Base-by-base conservation (phyloP, 2,113 vertebrate species). In the Sterrhoptilus dennistouni region DNA sequence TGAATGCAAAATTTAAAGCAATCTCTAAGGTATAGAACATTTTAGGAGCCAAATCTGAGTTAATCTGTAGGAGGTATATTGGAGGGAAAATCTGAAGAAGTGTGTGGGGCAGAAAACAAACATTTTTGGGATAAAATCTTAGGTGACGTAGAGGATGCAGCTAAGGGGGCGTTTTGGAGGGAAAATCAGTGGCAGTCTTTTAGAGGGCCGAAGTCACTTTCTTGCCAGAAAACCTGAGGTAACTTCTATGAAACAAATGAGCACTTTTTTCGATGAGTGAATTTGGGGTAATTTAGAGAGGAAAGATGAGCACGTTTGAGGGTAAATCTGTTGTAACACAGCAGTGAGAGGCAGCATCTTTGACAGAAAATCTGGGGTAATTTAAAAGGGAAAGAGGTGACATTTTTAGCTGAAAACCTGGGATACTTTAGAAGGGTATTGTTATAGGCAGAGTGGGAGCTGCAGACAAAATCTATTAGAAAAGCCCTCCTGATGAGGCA, bases 221-320 rank as follows among this genome's bases (percentile, higher is more conserved):
- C 21, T 56, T 47, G 8, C 16, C 5, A 38, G 18, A 27, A 49
- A 59, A 59, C 44, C 2, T 23, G 53, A n/a, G 35, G 12, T n/a
- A 40, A 40, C 33, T n/a, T 18, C 18, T 3, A n/a, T 11, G 4
- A 49, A 82, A 60, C 6, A 82, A 69, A 60, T 14, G 1, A 40
- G 4, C 1, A 0, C 7, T 47, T 49, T 25, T 40, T 60, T 7
- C n/a, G 29, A 12, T 0, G 1, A 11, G 14, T 28, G 35, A 57
- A 27, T n/a, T 38, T 59, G 7, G 35, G 19, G 7, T 40, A 69
- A 14, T 40, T 82, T 59, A 40, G 22, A 57, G 35, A 11, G 29
- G 29, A 68, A 57, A 50, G 40, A 59, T 9, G 5, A 18, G 23
- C 35, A 22, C 33, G 28, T 82, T 21, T 59, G 28, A 40, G 35